Evolutionary conservation across 1,140 invertebrate genomes (phyloP).

Genomic region (Zaprionus kolodkinae): DNA sequence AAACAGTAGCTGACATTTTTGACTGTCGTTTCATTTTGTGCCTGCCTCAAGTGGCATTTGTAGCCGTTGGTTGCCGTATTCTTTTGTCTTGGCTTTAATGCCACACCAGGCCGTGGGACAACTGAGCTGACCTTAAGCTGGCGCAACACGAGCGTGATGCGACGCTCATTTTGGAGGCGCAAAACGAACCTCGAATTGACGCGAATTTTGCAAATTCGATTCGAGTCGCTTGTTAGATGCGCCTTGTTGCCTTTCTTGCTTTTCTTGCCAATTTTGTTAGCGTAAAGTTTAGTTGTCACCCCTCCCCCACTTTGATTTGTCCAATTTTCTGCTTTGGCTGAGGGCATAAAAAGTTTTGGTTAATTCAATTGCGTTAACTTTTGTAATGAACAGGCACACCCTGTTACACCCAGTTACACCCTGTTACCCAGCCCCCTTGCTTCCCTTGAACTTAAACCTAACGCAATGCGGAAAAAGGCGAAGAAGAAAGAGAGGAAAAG

Average conservation of each 20-base stretch:
- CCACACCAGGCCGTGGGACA: background rate
- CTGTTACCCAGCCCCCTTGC: too few species aligned
- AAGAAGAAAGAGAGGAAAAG: background rate
- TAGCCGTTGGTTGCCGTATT: background rate
- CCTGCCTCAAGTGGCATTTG: background rate
- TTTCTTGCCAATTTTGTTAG: conserved; percentile 21
- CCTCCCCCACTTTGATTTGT: conserved; percentile 7
- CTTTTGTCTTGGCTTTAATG: conserved; percentile 8
- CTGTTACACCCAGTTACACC: background rate
- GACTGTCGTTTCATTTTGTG: conserved; percentile 27
- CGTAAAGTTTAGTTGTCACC: background rate
- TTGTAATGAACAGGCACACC: conserved; percentile 2
- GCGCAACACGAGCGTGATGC: conserved; percentile 10
- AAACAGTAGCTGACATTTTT: conserved; percentile 18
- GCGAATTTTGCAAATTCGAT: conserved; percentile 37
- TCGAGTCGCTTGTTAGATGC: conserved; percentile 36
- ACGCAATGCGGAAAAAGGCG: conserved; percentile 36
- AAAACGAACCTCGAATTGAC: conserved; percentile 56
- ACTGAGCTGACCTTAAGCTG: conserved; percentile 32
- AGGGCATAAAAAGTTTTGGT: conserved; percentile 40
- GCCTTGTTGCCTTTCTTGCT: conserved; percentile 1
- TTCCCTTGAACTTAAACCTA: conserved; percentile 36
- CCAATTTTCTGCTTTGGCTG: background rate
- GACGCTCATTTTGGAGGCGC: conserved; percentile 23
- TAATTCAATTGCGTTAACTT: conserved; percentile 65